phyloP scores from a whole-genome alignment of 2,113 vertebrate genomes.

The Cryptomyrus ogoouensis region DNA sequence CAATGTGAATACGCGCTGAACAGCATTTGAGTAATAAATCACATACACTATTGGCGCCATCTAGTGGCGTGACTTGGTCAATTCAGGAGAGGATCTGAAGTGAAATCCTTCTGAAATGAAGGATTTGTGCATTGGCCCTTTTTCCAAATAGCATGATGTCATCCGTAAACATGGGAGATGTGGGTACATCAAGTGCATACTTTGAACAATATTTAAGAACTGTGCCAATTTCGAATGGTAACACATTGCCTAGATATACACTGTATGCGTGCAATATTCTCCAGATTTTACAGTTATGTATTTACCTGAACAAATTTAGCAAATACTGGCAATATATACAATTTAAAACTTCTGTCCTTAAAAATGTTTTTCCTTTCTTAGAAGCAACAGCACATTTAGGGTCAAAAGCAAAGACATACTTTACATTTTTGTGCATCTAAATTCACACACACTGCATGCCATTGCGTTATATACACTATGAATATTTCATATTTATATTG shows the following conservation, averaged over 20 bases:
- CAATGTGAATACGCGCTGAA: background rate
- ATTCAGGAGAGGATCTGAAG: background rate
- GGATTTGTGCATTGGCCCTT: background rate
- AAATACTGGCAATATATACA: background rate
- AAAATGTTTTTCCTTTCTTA: background rate
- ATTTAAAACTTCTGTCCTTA: background rate
- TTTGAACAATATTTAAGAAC: background rate
- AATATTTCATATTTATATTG: background rate
- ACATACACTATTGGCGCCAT: conserved; percentile 26
- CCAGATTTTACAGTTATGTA: background rate
- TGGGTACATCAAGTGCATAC: background rate
- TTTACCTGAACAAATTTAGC: background rate
- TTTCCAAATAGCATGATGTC: background rate
- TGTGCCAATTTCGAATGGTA: background rate
- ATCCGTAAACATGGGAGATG: background rate
- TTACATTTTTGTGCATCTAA: background rate
- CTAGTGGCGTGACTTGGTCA: conserved; percentile 31
- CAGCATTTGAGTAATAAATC: background rate
- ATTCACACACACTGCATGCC: background rate
- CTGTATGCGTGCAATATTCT: background rate
- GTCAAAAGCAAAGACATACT: background rate
- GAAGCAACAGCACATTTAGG: background rate
- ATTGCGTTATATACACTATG: background rate
- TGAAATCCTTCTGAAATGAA: too few species aligned
- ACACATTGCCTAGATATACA: background rate